Percentiles rank a stretch among this genome's conserved stretches.
phyloP scores from a whole-genome alignment of 2,113 vertebrate genomes.

The Macquaria australasica region DNA sequence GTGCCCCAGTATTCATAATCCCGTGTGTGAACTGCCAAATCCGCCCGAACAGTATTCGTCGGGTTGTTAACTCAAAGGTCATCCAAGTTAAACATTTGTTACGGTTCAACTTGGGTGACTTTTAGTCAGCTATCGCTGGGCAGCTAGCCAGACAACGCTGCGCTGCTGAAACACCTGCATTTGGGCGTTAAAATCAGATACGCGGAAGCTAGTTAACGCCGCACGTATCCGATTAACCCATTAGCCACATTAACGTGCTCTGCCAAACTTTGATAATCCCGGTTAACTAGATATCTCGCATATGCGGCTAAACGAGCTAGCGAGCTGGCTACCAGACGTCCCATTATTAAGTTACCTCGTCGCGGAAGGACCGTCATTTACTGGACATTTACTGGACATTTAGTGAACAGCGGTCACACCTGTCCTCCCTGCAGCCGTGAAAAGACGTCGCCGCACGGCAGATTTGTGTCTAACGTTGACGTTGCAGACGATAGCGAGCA shows the following conservation, averaged over 20 bases:
- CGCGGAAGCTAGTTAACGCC: background rate
- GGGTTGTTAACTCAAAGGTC: background rate
- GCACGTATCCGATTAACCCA: fast-evolving
- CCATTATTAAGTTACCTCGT: constrained; percentile 2
- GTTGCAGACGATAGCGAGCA: constrained; percentile 22
- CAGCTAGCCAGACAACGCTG: constrained; percentile 24
- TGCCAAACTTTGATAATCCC: constrained; percentile 23
- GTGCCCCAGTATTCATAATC: background rate
- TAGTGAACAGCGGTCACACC: background rate
- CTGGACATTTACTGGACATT: too few relatives aligned
- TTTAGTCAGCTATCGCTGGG: background rate
- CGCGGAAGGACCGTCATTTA: too few relatives aligned
- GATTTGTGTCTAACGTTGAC: background rate
- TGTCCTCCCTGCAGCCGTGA: background rate
- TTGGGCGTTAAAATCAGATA: background rate
- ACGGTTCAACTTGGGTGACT: constrained; percentile 33
- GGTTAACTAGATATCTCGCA: background rate
- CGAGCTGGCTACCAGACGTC: constrained; percentile 46
- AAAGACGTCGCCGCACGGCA: background rate
- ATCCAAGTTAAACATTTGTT: background rate
- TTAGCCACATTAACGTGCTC: background rate
- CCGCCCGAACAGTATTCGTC: fast-evolving
- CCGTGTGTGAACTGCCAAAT: background rate
- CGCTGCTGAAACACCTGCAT: constrained; percentile 5
- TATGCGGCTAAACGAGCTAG: constrained; percentile 60